phyloP scores from a whole-genome alignment of 2,113 vertebrate genomes.

The Uropsilus gracilis region DNA sequence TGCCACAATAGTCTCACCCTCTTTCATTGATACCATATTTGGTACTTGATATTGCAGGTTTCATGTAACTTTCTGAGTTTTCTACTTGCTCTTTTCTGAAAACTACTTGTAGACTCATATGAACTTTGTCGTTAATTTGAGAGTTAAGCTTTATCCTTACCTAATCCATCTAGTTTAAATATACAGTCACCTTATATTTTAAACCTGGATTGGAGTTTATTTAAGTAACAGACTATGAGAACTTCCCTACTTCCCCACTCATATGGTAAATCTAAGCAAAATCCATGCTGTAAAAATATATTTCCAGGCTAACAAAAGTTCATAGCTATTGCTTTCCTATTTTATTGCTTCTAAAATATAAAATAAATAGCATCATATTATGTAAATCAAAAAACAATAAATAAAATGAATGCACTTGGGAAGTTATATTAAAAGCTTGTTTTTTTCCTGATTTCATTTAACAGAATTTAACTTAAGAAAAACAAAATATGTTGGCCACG shows the following conservation, averaged over 20 bases:
- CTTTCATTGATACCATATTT: neutral
- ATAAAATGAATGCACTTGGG: neutral
- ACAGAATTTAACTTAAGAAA: neutral
- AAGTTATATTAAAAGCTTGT: neutral
- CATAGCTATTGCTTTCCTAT: neutral
- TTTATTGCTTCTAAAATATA: constrained; percentile 46
- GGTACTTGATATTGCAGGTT: neutral
- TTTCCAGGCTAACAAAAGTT: neutral
- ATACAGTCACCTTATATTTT: neutral
- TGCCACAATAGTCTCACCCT: fast-evolving
- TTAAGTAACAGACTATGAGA: neutral
- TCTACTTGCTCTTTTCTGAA: neutral
- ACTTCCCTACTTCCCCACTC: neutral
- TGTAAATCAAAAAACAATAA: neutral
- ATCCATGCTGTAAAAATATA: neutral
- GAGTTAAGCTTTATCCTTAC: neutral
- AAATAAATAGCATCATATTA: neutral
- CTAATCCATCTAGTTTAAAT: neutral
- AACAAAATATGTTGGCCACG: neutral
- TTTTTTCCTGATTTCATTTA: neutral
- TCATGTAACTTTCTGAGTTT: neutral
- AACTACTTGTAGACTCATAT: neutral
- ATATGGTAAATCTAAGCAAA: neutral
- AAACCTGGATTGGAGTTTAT: neutral
- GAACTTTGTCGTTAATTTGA: neutral